phyloP scores from a whole-genome alignment of 2,888 invertebrate genomes.

The Dasysyrphus tricinctus region DNA sequence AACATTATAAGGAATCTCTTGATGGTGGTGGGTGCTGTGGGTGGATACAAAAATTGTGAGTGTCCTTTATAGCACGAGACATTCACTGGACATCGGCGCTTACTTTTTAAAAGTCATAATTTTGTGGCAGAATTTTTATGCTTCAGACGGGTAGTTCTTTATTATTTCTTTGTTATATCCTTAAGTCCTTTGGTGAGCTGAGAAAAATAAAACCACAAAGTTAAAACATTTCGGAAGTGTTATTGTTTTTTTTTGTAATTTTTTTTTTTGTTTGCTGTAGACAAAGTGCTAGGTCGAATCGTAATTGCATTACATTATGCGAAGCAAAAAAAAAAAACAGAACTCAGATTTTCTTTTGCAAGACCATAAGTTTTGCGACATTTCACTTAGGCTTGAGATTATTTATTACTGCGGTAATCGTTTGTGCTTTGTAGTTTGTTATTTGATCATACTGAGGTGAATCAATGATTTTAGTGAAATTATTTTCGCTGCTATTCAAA shows the following conservation, averaged over 20 bases:
- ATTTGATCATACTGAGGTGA: conserved; percentile 40
- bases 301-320: conserved; percentile 74
- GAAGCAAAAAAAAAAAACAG: not conserved
- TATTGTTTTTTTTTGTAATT: conserved; percentile 49
- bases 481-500: conserved; percentile 39
- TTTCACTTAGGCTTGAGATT: conserved; percentile 54
- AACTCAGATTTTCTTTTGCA: conserved; percentile 32
- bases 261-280: not conserved
- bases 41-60: conserved; percentile 22
- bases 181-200: conserved; percentile 15
- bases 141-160: conserved; percentile 61
- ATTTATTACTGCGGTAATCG: conserved; percentile 75
- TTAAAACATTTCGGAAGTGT: conserved; percentile 41
- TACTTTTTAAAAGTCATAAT: conserved; percentile 72
- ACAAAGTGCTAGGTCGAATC: conserved; percentile 33
- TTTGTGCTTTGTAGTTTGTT: conserved; percentile 60
- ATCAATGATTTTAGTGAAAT: conserved; percentile 23
- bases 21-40: not conserved
- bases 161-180: conserved; percentile 43
- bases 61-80: conserved; percentile 63
- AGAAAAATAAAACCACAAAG: conserved; percentile 40
- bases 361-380: conserved; percentile 68
- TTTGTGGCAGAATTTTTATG: conserved; percentile 76
- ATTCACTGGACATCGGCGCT: conserved; percentile 70
- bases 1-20: conserved; percentile 64